Conservation (phyloP, 2,113 vertebrate species). For the Xenopus laevis region DNA sequence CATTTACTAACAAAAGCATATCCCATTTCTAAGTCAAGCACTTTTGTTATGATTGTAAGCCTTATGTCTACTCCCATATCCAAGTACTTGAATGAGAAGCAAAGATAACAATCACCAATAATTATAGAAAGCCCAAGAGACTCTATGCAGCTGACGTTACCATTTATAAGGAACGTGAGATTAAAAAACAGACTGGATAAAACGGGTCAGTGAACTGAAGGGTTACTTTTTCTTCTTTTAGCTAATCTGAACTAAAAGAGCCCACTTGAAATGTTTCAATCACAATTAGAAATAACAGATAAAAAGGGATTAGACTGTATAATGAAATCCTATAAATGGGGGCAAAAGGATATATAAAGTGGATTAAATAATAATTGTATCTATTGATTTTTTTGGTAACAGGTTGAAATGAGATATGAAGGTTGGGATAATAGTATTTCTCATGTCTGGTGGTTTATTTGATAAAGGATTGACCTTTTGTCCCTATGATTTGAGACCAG, state of each 20-base stretch:
- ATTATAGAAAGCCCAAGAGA: conserved; percentile 21
- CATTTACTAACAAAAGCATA: too few relatives aligned
- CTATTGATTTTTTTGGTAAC: conserved; percentile 57
- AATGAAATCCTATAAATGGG: conserved; percentile 53
- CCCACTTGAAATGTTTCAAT: conserved; percentile 53
- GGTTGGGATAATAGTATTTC: conserved; percentile 54
- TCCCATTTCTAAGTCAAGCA: too few relatives aligned
- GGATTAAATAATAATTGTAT: conserved; percentile 57
- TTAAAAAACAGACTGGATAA: conserved; percentile 49
- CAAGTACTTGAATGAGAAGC: too few relatives aligned
- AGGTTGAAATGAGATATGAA: conserved; percentile 59
- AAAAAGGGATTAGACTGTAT: conserved; percentile 54
- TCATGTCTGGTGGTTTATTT: conserved; percentile 56
- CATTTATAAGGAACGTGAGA: conserved; percentile 42
- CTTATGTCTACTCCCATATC: too few relatives aligned
- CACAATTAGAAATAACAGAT: conserved; percentile 54
- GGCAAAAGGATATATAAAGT: conserved; percentile 42
- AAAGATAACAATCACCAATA: too few relatives aligned
- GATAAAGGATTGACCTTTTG: conserved; percentile 61
- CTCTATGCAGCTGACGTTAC: conserved; percentile 48
- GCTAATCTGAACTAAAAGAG: conserved; percentile 34
- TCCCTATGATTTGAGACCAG: conserved; percentile 45
- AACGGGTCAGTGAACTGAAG: conserved; percentile 51
- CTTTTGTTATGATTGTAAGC: too few relatives aligned
- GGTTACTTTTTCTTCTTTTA: conserved; percentile 3